Conservation (phyloP, 2,888 invertebrate species). For the Cerastis rubricosa region DNA sequence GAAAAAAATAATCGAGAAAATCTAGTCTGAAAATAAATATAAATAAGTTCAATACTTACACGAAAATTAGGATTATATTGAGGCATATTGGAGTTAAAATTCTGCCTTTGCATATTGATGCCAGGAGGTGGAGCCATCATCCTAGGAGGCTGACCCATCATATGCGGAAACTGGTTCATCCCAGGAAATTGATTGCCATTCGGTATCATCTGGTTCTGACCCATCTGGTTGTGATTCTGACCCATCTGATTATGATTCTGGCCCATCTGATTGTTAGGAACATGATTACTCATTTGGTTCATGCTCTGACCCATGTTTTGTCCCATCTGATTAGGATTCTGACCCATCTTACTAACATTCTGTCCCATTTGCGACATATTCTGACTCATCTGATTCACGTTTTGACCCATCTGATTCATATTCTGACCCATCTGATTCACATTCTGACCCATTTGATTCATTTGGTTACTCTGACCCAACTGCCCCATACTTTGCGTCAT, state of each 20-base stretch:
- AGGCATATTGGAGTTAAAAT: constrained; percentile 82
- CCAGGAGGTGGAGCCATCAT: constrained; percentile 86
- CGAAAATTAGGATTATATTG: constrained; percentile 86
- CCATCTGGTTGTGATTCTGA: constrained; percentile 71
- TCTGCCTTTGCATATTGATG: constrained; percentile 83
- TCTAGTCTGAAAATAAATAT: not conserved
- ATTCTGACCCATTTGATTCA: constrained; percentile 65
- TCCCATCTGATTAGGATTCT: constrained; percentile 71
- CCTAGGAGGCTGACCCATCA: constrained; percentile 80
- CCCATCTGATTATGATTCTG: constrained; percentile 71
- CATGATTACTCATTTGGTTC: constrained; percentile 70
- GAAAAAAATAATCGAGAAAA: no score
- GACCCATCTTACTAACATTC: constrained; percentile 72
- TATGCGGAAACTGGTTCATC: constrained; percentile 82
- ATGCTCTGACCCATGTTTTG: constrained; percentile 70
- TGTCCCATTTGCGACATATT: constrained; percentile 74
- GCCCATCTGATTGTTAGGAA: constrained; percentile 62
- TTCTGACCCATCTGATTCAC: constrained; percentile 69
- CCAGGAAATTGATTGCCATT: constrained; percentile 83
- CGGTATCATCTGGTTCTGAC: constrained; percentile 74
- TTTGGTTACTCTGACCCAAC: constrained; percentile 76
- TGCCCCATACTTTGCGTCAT: constrained; percentile 67
- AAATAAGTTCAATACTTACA: constrained; percentile 77
- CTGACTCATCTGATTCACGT: constrained; percentile 72
- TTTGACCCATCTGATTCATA: constrained; percentile 69